phyloP scores from a whole-genome alignment of 2,888 invertebrate genomes.

The Troides oblongomaculatus region DNA sequence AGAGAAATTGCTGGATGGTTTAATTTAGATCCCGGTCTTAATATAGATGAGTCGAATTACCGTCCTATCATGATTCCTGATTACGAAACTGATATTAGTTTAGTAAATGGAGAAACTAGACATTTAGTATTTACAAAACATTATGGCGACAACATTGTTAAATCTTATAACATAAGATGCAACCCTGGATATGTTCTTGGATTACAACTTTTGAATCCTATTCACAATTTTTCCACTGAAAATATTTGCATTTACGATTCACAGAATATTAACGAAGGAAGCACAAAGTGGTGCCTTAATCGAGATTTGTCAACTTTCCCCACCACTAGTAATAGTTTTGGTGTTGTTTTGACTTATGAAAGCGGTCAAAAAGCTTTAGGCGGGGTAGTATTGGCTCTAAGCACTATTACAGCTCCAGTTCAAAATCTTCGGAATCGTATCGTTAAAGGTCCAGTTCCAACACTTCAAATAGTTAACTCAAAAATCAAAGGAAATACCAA shows the following conservation, averaged over 20 bases:
- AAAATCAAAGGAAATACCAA: conserved; percentile 89
- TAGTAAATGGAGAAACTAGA: conserved; percentile 87
- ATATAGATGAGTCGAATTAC: conserved; percentile 84
- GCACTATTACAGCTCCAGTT: conserved; percentile 85
- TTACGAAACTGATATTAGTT: conserved; percentile 80
- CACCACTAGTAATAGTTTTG: conserved; percentile 90
- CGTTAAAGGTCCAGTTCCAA: conserved; percentile 89
- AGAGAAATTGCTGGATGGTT: conserved; percentile 97
- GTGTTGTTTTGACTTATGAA: conserved; percentile 87
- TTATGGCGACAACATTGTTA: conserved; percentile 77
- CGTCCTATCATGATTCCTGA: conserved; percentile 87
- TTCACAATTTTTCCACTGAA: conserved; percentile 93
- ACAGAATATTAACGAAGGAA: conserved; percentile 82
- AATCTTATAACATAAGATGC: conserved; percentile 83
- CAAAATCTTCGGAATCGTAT: conserved; percentile 87
- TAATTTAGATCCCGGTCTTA: conserved; percentile 83
- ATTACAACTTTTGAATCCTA: conserved; percentile 93
- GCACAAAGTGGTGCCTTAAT: conserved; percentile 87
- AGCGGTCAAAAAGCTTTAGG: conserved; percentile 90
- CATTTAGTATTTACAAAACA: conserved; percentile 88
- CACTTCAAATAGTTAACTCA: conserved; percentile 84
- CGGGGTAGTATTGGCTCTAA: conserved; percentile 89
- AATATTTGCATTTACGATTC: conserved; percentile 89
- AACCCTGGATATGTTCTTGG: conserved; percentile 92
- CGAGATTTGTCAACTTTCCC: conserved; percentile 95